Percentiles rank a stretch among this genome's conserved stretches.
These are phyloP conservation scores for Emydoidea blandingii DNA, from an alignment of 2,797 vertebrate genomes.

Conservation along the genomic window DNA sequence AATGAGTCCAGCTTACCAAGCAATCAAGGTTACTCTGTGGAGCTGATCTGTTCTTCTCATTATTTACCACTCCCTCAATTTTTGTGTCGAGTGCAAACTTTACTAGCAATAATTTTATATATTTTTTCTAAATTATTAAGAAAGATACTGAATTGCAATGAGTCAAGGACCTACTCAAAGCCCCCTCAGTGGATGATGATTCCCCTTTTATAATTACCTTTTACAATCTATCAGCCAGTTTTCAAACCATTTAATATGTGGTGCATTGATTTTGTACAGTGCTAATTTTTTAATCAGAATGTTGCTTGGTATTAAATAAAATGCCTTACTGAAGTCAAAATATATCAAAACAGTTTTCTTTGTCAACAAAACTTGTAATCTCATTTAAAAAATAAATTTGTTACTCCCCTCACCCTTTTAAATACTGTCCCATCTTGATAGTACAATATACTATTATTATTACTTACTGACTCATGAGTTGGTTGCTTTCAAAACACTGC, in stretches of 20 bases:
- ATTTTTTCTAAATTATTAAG: constrained; percentile 31
- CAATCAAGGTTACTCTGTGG: constrained; percentile 3
- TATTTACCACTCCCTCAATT: constrained; percentile 4
- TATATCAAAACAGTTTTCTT: background rate
- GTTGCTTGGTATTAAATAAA: accelerated
- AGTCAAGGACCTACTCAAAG: background rate
- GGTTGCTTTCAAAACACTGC: constrained; percentile 1
- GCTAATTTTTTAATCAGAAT: background rate
- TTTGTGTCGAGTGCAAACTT: constrained; percentile 18
- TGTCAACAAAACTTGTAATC: background rate
- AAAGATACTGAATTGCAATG: background rate
- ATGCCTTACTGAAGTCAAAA: background rate
- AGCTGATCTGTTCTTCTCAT: constrained; percentile 33
- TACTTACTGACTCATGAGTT: background rate
- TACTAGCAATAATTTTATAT: constrained; percentile 37
- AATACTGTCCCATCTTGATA: background rate
- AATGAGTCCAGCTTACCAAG: constrained; percentile 16
- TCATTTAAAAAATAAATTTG: constrained; percentile 1
- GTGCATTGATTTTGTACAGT: background rate
- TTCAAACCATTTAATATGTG: constrained; percentile 9
- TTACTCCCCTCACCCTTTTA: background rate
- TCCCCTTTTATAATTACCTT: background rate
- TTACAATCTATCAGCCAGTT: background rate
- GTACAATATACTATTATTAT: background rate
- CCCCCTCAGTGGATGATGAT: background rate